These are phyloP conservation scores for Microctonus hyperodae DNA, from an alignment of 2,888 invertebrate genomes.

Conservation along the genomic window DNA sequence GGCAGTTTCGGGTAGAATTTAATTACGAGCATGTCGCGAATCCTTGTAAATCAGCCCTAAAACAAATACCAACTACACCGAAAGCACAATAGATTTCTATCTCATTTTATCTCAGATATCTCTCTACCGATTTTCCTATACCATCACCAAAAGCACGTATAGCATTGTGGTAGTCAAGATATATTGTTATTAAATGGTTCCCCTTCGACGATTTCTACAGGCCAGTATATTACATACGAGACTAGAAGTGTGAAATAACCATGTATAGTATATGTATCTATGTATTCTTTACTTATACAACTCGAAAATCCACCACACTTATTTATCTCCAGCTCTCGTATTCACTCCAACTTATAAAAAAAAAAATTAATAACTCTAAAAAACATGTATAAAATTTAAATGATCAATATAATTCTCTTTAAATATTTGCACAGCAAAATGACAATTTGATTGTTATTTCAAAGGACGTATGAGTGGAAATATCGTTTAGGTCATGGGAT, in stretches of 20 bases:
- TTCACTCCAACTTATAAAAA: background rate
- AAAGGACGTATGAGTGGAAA: background rate
- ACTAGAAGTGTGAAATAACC: background rate
- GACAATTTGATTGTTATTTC: background rate
- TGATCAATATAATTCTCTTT: background rate
- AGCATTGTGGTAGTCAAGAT: constrained; percentile 57
- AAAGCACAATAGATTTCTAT: constrained; percentile 37
- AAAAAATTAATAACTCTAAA: too few species aligned
- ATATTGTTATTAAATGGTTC: constrained; percentile 63
- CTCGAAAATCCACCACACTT: background rate
- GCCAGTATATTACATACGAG: constrained; percentile 52
- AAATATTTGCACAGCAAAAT: background rate
- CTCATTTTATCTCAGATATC: constrained; percentile 33
- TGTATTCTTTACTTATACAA: background rate
- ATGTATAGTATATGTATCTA: background rate
- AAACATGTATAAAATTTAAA: background rate
- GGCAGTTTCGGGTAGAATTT: constrained; percentile 39
- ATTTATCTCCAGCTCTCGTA: background rate
- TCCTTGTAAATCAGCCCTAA: constrained; percentile 47
- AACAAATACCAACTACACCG: constrained; percentile 44
- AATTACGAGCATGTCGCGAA: constrained; percentile 41
- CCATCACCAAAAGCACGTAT: constrained; percentile 30
- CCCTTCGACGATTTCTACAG: constrained; percentile 50
- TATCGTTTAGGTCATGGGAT: constrained; percentile 42
- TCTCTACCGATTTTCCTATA: constrained; percentile 33